Base-by-base conservation (phyloP, 2,113 vertebrate species). In the Alouatta palliata region DNA sequence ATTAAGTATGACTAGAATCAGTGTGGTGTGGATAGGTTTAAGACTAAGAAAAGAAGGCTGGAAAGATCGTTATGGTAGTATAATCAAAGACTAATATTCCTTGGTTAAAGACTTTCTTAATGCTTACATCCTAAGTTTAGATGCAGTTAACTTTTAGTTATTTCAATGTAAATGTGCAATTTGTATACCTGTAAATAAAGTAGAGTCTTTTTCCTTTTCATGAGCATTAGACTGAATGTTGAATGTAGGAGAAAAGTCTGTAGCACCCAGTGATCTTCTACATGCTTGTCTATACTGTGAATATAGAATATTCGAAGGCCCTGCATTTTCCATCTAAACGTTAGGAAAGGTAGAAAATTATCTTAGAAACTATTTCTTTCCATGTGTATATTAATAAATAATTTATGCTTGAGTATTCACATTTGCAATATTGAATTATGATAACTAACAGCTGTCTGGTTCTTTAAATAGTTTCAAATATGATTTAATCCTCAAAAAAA, bases 181-280 rank as follows among this genome's bases (percentile, higher is more conserved):
- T 23, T 58, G 5, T 49, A 56, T 97, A 97, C 96, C 95, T 97
- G 35, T 54, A 89, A 79, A 54, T 54, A 70, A 77, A 92, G n/a
- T 7, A 56, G 77, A 77, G 35, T 77, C 87, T 71, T 71, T 83
- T 94, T 82, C 76, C n/a, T 86, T 88, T 58, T 70, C 45, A n/a
- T 43, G 80, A 49, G 73, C 58, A 32, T 37, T 76, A 54, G 89
- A n/a, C 16, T 86, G 89, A 61, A 8, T 32, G 52, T 17, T 49
- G 47, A 35, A 1, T 45, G 2, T 6, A 76, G 94, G 37, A 97
- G 54, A 70, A 40, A 87, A 58, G 76, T 43, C 1, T 54, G 88
- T 64, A 35, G 93, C 56, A 14, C 17, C 8, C 8, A 12, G 0
- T 43, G 37, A 19, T 76, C 43, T 75, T 93, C 70, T 64, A 45